Percentiles rank a stretch among this genome's conserved stretches.
These are phyloP conservation scores for Potorous gilbertii DNA, from an alignment of 2,797 vertebrate species.

Conservation along the genomic window DNA sequence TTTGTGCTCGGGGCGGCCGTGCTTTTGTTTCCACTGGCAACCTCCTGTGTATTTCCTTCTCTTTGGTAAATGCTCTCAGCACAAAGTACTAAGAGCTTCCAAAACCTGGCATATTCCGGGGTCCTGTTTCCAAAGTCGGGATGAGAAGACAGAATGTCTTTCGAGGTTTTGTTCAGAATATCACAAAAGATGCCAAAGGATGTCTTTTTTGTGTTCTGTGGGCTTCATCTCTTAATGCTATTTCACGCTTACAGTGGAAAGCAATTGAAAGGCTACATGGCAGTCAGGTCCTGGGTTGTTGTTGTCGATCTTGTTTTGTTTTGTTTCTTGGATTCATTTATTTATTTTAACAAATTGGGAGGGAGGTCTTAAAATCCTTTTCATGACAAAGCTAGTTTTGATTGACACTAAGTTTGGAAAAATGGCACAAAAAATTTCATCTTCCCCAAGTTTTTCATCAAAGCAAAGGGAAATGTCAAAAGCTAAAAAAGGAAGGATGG, in stretches of 20 bases:
- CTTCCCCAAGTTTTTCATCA: slow-evolving; percentile 65
- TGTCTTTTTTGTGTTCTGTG: slow-evolving; percentile 13
- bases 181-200: slow-evolving; percentile 64
- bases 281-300: neutral
- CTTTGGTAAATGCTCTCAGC: neutral
- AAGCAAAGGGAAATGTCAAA: slow-evolving; percentile 62
- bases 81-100: slow-evolving; percentile 35
- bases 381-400: slow-evolving; percentile 66
- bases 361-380: slow-evolving; percentile 42
- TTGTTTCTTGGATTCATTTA: neutral
- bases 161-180: slow-evolving; percentile 70
- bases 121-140: slow-evolving; percentile 44
- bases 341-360: slow-evolving; percentile 47
- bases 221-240: slow-evolving; percentile 60
- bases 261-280: neutral
- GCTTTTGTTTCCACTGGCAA: neutral
- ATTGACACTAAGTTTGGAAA: slow-evolving; percentile 48
- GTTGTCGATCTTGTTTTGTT: neutral
- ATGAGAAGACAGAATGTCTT: slow-evolving; percentile 57
- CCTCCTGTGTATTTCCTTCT: neutral
- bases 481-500: slow-evolving; percentile 33
- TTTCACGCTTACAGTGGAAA: slow-evolving; percentile 42
- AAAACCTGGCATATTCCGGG: neutral
- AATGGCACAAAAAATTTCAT: slow-evolving; percentile 55
- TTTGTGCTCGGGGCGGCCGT: neutral